Evolutionary conservation across 2,797 vertebrate species (phyloP), one percentile per base, ranked within the genome.

Genomic region (Rhynchotus rufescens): DNA sequence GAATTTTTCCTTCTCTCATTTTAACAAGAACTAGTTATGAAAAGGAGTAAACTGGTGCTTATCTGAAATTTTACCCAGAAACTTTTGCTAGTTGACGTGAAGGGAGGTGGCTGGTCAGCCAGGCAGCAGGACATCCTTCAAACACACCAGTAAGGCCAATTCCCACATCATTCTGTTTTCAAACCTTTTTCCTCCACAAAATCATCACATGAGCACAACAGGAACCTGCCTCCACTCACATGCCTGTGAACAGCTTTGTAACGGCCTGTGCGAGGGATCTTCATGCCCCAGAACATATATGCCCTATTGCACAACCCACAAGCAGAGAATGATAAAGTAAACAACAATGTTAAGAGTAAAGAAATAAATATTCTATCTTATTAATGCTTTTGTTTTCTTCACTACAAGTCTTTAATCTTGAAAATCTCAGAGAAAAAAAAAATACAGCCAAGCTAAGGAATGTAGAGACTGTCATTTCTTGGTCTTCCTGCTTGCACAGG

Each of bases 391-490:
- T 32, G 25, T n/a, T 62, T 76, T 62, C 16, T 54, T 90, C 10
- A 51, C 34, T 92, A 77, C 40, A 62, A 54, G 26, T 62, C 81
- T 76, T 12, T 56, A 81, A 84, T 86, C 14, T 73, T 86, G 47
- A 86, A 91, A 83, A 34, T 16, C 51, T 79, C 4, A 56, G 59
- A 73, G 44, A 61, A 71, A 12, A 87, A 44, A 44, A 51, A 51
- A 51, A 51, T 25, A 25, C 23, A 51, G 23, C 49, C 49, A 51
- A 51, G 25, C 23, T 14, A 23, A 51, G 23, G 22, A 51, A 51
- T 51, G 49, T 49, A 77, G 57, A 10, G 25, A 38, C 38, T n/a
- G 34, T 61, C 28, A 88, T 81, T 83, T 84, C 84, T 79, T 74
- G 60, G 64, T 25, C 71, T 60, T 72, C 61, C 71, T 76, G 65